Evolutionary conservation across 2,113 vertebrate genomes (phyloP).

Genomic region (Ictalurus furcatus): DNA sequence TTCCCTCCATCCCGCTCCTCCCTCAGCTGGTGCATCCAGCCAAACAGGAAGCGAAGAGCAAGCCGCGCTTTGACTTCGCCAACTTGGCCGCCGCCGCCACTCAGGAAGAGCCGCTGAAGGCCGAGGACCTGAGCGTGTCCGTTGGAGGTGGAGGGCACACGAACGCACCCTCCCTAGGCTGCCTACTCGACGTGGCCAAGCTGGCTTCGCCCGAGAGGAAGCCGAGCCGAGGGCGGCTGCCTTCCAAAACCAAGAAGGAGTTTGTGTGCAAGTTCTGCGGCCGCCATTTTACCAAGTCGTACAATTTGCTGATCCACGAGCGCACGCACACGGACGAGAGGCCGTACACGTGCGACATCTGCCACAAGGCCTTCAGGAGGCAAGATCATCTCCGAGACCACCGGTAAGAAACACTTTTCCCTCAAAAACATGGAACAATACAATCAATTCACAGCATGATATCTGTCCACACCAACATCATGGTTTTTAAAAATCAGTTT

Average conservation of each 20-base stretch:
- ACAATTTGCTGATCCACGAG: conserved; percentile 98
- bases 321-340: conserved; percentile 96
- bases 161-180: conserved; percentile 76
- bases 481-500: too few species aligned
- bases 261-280: conserved; percentile 99
- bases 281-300: conserved; percentile 98
- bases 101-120: conserved; percentile 90
- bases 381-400: conserved; percentile 98
- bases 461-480: not conserved
- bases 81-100: conserved; percentile 94
- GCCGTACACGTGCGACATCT: conserved; percentile 98
- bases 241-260: conserved; percentile 98
- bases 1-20: conserved; percentile 87
- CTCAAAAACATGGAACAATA: not conserved
- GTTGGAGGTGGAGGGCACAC: conserved; percentile 42
- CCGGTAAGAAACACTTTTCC: conserved; percentile 74
- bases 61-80: conserved; percentile 97
- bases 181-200: conserved; percentile 90
- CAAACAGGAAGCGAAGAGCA: conserved; percentile 86
- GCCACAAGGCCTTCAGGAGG: conserved; percentile 97
- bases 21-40: conserved; percentile 86
- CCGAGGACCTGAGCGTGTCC: conserved; percentile 78
- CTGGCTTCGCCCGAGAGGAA: conserved; percentile 91
- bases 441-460: not conserved
- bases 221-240: conserved; percentile 88